phyloP scores from a whole-genome alignment of 2,113 vertebrate genomes.

The Tachuris rubrigastra region DNA sequence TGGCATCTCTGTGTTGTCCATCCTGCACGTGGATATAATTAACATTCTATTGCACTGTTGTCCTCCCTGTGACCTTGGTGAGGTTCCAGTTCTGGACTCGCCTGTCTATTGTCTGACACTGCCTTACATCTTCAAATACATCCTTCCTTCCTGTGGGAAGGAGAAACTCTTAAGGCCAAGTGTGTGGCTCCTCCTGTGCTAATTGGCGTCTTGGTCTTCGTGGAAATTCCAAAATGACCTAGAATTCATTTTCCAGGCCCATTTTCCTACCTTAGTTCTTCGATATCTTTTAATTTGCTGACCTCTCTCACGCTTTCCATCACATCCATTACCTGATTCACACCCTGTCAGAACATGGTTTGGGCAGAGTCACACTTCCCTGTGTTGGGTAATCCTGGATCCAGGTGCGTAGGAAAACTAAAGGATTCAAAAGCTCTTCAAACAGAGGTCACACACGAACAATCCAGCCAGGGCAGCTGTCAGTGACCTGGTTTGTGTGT shows the following conservation, averaged over 20 bases:
- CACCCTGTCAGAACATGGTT: background rate
- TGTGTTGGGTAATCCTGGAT: background rate
- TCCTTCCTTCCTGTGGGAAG: constrained; percentile 53
- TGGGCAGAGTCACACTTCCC: background rate
- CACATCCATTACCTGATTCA: background rate
- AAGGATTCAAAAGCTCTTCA: background rate
- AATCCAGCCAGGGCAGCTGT: background rate
- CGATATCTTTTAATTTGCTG: background rate
- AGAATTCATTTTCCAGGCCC: background rate
- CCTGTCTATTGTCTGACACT: constrained; percentile 30
- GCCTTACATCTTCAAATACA: constrained; percentile 22
- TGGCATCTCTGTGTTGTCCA: background rate
- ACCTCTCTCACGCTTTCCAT: background rate
- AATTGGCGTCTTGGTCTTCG: background rate
- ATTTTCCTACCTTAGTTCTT: background rate
- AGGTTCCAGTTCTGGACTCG: constrained; percentile 22
- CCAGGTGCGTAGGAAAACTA: background rate
- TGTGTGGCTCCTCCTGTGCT: background rate
- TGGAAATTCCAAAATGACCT: background rate
- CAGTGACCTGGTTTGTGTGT: background rate
- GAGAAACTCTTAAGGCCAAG: background rate
- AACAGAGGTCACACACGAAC: background rate
- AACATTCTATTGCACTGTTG: background rate
- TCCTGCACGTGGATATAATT: constrained; percentile 51
- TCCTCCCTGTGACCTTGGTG: constrained; percentile 38